Evolutionary conservation across 2,888 invertebrate genomes (phyloP), one percentile per base, ranked within the genome.

Genomic region (Agrotis exclamationis): DNA sequence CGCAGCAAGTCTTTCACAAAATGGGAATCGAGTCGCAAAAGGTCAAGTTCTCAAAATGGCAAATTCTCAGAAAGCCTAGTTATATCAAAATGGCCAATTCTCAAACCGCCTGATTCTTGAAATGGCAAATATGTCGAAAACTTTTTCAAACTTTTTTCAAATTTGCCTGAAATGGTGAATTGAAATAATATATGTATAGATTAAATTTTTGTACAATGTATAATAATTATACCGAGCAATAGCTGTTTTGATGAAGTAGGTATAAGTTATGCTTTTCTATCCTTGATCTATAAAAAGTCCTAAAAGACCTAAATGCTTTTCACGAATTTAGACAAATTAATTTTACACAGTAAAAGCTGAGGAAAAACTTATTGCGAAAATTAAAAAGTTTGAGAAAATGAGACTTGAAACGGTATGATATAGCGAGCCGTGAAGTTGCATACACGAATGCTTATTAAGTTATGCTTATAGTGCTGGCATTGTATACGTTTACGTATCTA

Each of bases 381-480:
- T 63, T 18, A 39, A 62, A 62, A 62, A 62, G 45, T 70, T 72
- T 44, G 63, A 70, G 74, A 75, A 86, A 89, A 89, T 88, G 84
- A 87, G 87, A 85, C 84, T 74, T 89, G 83, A 89, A 90, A 87
- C 86, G 82, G 51, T 78, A 57, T 39, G n/a, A 50, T 56, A 71
- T 81, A 84, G 75, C 83, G 80, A 85, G 73, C 76, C 90, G 88
- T 90, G 90, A 82, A 84, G 82, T 87, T 84, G 90, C 91, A 90
- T 90, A 91, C 88, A 86, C 85, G 83, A 87, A 82, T 87, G 89
- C 92, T 91, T 92, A 90, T 90, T 92, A 91, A 85, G 83, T 86
- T 86, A 76, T 86, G 88, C 88, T 87, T 88, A 86, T 82, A 70
- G 74, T 71, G 74, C 72, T 73, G 82, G 76, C 80, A 83, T 68